Evolutionary conservation across 2,797 vertebrate genomes (phyloP).

Genomic region (Champsocephalus esox): DNA sequence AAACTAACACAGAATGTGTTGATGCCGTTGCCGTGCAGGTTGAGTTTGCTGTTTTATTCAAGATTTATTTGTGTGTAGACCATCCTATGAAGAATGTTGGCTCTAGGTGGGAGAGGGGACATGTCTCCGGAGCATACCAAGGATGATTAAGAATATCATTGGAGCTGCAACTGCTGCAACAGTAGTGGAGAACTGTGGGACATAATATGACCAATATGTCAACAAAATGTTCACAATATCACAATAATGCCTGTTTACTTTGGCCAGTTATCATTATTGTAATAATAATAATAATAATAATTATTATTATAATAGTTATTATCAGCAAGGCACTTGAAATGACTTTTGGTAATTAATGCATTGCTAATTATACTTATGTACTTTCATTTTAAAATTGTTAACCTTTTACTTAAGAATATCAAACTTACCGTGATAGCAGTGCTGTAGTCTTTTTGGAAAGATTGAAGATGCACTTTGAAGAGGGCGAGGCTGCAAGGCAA

Average conservation of each 20-base stretch:
- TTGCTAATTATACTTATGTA: neutral
- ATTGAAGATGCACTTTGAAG: constrained; percentile 73
- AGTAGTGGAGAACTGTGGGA: constrained; percentile 68
- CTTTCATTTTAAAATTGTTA: neutral
- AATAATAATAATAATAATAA: neutral
- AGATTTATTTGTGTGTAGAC: neutral
- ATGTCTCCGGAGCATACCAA: constrained; percentile 50
- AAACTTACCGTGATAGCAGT: constrained; percentile 77
- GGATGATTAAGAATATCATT: constrained; percentile 58
- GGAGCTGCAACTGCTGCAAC: constrained; percentile 71
- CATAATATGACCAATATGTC: constrained; percentile 18
- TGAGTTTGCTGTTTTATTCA: neutral
- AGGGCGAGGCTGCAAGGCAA: constrained; percentile 87
- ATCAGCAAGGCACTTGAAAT: neutral
- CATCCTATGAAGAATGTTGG: neutral
- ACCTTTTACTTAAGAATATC: neutral
- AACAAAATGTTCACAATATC: constrained; percentile 3
- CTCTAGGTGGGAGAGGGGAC: constrained; percentile 33
- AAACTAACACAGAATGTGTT: constrained; percentile 13
- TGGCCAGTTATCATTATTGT: neutral
- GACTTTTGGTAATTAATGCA: neutral
- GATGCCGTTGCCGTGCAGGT: neutral
- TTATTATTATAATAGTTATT: neutral
- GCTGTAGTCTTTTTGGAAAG: constrained; percentile 73
- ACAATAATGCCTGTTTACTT: constrained; percentile 9